Conservation (phyloP, 2,113 vertebrate genomes). For the Lasiurus borealis region DNA sequence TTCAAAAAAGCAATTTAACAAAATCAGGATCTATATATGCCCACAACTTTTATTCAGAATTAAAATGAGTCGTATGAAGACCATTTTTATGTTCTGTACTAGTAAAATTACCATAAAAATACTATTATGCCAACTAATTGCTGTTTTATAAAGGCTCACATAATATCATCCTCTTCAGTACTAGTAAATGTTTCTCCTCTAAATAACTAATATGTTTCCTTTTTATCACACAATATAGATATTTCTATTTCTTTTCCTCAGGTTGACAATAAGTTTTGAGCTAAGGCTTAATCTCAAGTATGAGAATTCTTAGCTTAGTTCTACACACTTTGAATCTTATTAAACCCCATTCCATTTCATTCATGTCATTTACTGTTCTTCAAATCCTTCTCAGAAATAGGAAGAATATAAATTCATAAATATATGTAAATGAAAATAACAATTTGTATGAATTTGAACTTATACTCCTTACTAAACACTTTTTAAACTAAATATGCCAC, state of each 20-base stretch:
- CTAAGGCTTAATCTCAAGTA: not conserved
- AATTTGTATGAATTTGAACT: not conserved
- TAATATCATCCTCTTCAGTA: not conserved
- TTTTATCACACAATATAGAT: conserved; percentile 6
- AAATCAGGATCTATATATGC: not conserved
- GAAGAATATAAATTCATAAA: conserved; percentile 25
- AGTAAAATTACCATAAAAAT: not conserved
- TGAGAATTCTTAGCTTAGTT: conserved; percentile 35
- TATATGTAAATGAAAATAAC: conserved; percentile 8
- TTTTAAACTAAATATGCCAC: not conserved
- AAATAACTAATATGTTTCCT: not conserved
- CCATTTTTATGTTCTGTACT: not conserved
- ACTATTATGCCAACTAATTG: not conserved
- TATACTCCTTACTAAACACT: not conserved
- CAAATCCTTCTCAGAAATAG: conserved; percentile 33
- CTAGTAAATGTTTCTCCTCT: not conserved
- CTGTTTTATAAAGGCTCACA: conserved; percentile 40
- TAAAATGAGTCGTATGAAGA: not conserved
- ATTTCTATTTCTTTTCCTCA: conserved; percentile 6
- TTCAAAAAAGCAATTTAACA: conserved; percentile 8
- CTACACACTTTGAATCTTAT: not conserved
- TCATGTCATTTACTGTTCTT: conserved; percentile 9
- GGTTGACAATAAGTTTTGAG: conserved; percentile 30
- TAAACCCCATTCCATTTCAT: conserved; percentile 36
- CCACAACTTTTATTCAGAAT: not conserved